Evolutionary conservation across 2,888 invertebrate species (phyloP), one percentile per base, ranked within the genome.

Genomic region (Dryobotodes eremita): DNA sequence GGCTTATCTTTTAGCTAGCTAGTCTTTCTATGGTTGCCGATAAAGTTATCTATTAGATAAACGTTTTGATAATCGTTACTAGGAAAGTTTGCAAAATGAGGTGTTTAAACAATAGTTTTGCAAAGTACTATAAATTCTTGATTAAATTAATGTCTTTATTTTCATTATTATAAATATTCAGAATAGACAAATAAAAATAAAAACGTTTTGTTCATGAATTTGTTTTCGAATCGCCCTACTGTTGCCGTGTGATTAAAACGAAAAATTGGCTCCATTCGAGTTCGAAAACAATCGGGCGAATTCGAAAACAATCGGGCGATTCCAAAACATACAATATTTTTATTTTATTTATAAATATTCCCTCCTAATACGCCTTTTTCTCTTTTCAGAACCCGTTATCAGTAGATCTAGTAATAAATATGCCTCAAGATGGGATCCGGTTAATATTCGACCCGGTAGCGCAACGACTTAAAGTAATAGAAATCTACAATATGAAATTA

Each of bases 401-500:
- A 92, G 98, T 99, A 97, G 99, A 99, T 95, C 97, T 99, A 96
- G 98, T 99, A 91, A 98, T 99, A 94, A 99, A 99, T 97, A 98
- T 99, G 96, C 99, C 99, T 75, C 98, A 99, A 94, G 99, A 99
- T 97, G 99, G 99, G 70, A 98, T 99, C 88, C 98, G 99, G 95
- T 98, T 99, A 91, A 98, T 99, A 96, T 99, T 99, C 96, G 99
- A 99, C 97, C 98, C 99, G 61, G 98, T 98, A 76, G 98, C 98
- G 69, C 99, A 99, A 96, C 98, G 99, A 93, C 97, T 99, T 89
- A 99, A 99, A 97, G 98, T 99, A 88, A 99, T 99, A 96, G 99
- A 99, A 97, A 99, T 99, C 90, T 99, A 99, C 95, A 99, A 99
- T 97, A 98, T 99, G 98, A 99, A 98, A 97, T 97, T 99, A 96